Evolutionary conservation across 2,888 invertebrate genomes (phyloP).

Genomic region (Cosmorhoe ocellata): DNA sequence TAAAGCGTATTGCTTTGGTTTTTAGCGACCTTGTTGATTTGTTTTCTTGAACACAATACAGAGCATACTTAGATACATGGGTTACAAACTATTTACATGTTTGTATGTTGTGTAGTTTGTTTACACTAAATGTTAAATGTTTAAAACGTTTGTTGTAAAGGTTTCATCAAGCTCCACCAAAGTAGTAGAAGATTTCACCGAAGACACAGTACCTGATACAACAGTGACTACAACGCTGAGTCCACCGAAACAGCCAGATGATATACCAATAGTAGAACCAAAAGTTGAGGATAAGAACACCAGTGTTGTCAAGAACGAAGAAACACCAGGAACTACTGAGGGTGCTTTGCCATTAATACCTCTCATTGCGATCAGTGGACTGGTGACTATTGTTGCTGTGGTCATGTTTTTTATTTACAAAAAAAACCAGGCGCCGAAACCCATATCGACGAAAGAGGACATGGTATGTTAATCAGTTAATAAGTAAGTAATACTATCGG

Average conservation of each 20-base stretch:
- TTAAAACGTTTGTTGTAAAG: no score
- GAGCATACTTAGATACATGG: no score
- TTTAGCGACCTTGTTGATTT: no score
- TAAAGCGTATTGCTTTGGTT: no score
- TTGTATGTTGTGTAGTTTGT: no score
- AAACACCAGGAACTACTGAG: constrained; percentile 66
- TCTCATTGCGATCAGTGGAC: constrained; percentile 85
- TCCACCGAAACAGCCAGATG: constrained; percentile 52
- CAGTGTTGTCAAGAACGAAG: constrained; percentile 52
- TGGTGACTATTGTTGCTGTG: constrained; percentile 86
- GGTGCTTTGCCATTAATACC: constrained; percentile 87
- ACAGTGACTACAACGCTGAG: constrained; percentile 48
- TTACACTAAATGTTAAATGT: no score
- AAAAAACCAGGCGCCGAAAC: constrained; percentile 85
- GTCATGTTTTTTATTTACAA: constrained; percentile 87
- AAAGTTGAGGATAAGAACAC: constrained; percentile 48
- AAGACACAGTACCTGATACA: constrained; percentile 63
- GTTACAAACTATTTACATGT: no score
- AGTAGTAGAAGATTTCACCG: constrained; percentile 50
- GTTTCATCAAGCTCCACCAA: constrained; percentile 46
- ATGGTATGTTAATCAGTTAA: constrained; percentile 80
- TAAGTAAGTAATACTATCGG: no score
- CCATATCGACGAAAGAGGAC: constrained; percentile 86
- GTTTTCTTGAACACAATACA: no score
- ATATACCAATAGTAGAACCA: constrained; percentile 48